Percentiles rank a stretch among this genome's conserved stretches.
phyloP scores from a whole-genome alignment of 2,113 vertebrate genomes.

The Triplophysa rosa region DNA sequence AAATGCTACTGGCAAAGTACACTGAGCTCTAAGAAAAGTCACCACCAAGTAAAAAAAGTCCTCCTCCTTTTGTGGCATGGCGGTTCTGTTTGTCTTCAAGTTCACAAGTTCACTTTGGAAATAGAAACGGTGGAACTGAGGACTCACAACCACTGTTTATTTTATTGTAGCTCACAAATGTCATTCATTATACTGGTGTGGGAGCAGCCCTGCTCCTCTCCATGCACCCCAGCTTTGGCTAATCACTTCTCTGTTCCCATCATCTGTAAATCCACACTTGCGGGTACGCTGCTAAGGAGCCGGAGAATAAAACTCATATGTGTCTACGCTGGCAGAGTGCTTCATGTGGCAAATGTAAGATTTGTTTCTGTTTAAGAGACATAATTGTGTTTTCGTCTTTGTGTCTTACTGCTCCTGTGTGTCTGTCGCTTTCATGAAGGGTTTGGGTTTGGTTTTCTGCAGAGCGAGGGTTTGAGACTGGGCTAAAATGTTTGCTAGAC shows the following conservation, averaged over 20 bases:
- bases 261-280: constrained; percentile 69
- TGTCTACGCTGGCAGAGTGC: constrained; percentile 52
- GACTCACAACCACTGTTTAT: constrained; percentile 63
- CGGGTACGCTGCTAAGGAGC: constrained; percentile 63
- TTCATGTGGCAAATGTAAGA: constrained; percentile 67
- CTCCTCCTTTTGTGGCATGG: constrained; percentile 23
- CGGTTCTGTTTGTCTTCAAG: constrained; percentile 5
- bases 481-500: not conserved
- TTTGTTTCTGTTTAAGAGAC: constrained; percentile 70
- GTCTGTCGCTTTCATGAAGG: constrained; percentile 11
- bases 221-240: constrained; percentile 64
- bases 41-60: not conserved
- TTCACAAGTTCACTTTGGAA: constrained; percentile 47
- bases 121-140: constrained; percentile 47
- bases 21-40: not conserved
- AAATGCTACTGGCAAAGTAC: not conserved
- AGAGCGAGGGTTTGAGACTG: not conserved
- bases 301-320: constrained; percentile 63
- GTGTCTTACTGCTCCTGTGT: constrained; percentile 50
- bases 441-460: constrained; percentile 1
- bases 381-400: constrained; percentile 64
- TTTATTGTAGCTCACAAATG: constrained; percentile 62
- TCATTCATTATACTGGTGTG: constrained; percentile 63
- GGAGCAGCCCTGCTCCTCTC: constrained; percentile 57
- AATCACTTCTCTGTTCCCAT: constrained; percentile 65